Evolutionary conservation across 2,888 invertebrate genomes (phyloP), one percentile per base, ranked within the genome.

Genomic region (Agriopis leucophaearia): DNA sequence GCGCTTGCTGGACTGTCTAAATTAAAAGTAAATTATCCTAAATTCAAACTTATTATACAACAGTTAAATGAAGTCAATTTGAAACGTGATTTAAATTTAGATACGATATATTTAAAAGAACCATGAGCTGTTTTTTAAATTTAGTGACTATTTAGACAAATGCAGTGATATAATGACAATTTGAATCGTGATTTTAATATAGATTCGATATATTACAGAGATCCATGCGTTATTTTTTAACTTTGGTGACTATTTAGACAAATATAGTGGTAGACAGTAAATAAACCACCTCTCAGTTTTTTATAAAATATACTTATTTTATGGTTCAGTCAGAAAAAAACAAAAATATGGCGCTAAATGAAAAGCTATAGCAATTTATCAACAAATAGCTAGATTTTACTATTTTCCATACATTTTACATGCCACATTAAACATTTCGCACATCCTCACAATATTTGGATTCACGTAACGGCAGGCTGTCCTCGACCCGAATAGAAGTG

Each of bases 401-500:
- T 44, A 13, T 45, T n/a, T n/a, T 45, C 7, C 1, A 16, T 54
- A 8, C 10, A 15, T 45, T 58, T 16, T 18, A 55, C 12, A 68
- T 72, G 50, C 70, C 76, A 74, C 66, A 73, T 76, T 75, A 58
- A 67, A 68, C 50, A 50, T 71, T 78, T 77, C 66, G 42, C 50
- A 64, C 66, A 56, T 73, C 56, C 50, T 54, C 18, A 36, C 48
- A 35, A 64, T 60, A 55, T 64, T 72, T 67, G 74, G 57, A 75
- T 72, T 84, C 86, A 87, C 87, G 83, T 88, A 87, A 87, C 79
- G 68, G 72, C 64, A 69, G 66, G 40, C 72, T 83, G 92, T 89
- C 92, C 92, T 92, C 92, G 92, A 92, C 92, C 92, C 78, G 78
- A 78, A 88, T 88, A 80, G 71, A 85, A 88, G 92, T 88, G 92